A percentile compares a stretch with the other conserved stretches of the same genome.
Evolutionary conservation across 2,113 vertebrate species (phyloP).

Genomic region (Gracilinanus agilis): DNA sequence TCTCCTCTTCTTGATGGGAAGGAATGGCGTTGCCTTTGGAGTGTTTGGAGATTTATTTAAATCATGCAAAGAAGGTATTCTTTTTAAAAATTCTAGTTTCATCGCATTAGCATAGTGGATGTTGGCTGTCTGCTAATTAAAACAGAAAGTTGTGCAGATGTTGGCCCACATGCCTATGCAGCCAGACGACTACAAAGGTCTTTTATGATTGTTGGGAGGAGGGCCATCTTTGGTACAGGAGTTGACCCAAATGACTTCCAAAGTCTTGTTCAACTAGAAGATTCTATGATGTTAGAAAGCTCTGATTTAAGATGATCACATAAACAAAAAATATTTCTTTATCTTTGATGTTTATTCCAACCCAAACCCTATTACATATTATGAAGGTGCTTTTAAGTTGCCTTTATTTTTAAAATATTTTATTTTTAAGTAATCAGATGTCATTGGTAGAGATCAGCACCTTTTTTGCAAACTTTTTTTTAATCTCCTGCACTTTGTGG

Average conservation of each 20-base stretch:
- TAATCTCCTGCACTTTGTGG: background rate
- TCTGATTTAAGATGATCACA: background rate
- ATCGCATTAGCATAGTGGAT: background rate
- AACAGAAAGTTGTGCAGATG: background rate
- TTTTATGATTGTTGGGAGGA: background rate
- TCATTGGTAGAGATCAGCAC: background rate
- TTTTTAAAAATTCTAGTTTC: background rate
- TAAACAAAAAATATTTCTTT: background rate
- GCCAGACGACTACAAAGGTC: background rate
- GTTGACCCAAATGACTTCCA: background rate
- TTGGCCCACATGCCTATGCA: background rate
- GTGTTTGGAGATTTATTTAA: background rate
- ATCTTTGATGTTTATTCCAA: background rate
- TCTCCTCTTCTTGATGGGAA: background rate
- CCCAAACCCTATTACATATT: background rate
- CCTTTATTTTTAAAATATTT: background rate
- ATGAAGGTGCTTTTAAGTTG: background rate
- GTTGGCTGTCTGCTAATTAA: background rate
- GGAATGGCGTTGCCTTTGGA: background rate
- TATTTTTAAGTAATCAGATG: background rate
- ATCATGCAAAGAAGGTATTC: background rate
- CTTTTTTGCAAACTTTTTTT: background rate
- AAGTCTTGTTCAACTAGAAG: background rate
- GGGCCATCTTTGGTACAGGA: background rate
- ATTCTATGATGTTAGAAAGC: background rate